Percentiles rank a stretch among this genome's conserved stretches.
Conservation (phyloP, 2,888 invertebrate genomes). For the Hartigia nigra region DNA sequence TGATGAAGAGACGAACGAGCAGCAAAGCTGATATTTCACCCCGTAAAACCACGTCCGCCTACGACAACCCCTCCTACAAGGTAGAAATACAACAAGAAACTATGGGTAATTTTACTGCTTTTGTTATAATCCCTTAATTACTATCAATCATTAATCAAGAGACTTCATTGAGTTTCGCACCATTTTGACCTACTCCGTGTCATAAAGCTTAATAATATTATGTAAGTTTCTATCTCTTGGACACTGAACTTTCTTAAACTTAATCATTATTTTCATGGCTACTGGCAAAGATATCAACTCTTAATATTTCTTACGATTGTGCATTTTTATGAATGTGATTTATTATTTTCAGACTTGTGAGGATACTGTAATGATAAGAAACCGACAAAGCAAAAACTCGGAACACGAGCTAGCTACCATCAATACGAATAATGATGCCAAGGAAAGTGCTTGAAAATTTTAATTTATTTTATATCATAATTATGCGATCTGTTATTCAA, state of each 20-base stretch:
- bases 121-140: constrained; percentile 16
- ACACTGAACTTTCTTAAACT: neutral
- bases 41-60: constrained; percentile 87
- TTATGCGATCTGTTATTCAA: constrained; percentile 33
- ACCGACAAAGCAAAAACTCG: constrained; percentile 51
- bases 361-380: constrained; percentile 50
- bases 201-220: too few species aligned
- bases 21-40: constrained; percentile 83
- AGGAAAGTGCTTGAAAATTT: constrained; percentile 50
- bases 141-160: neutral
- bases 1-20: constrained; percentile 78
- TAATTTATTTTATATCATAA: constrained; percentile 46
- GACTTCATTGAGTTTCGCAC: neutral
- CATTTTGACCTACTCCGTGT: neutral
- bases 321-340: neutral
- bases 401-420: constrained; percentile 61
- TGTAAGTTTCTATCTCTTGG: neutral
- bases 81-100: constrained; percentile 93
- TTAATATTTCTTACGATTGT: neutral
- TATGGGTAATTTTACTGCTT: constrained; percentile 75
- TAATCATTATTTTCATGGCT: neutral
- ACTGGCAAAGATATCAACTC: neutral
- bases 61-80: constrained; percentile 94
- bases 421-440: constrained; percentile 47
- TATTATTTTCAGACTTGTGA: constrained; percentile 62